Evolutionary conservation across 2,888 invertebrate genomes (phyloP), one percentile per base, ranked within the genome.

Genomic region (Himalopsyche tibetana): DNA sequence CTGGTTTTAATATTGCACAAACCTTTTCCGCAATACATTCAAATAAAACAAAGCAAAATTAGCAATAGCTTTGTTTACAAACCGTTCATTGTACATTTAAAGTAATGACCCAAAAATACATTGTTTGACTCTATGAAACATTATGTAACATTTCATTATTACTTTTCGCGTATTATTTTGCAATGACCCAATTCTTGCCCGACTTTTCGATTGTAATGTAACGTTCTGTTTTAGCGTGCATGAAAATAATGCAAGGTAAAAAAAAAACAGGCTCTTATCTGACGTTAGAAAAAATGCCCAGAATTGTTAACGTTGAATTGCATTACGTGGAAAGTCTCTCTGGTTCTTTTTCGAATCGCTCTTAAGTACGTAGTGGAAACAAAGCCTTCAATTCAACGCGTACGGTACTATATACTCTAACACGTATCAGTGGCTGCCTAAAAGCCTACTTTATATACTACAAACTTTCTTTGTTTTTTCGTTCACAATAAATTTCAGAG

Each of bases 251-350:
- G 28, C n/a, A 6, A 55, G 4, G 55, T n/a, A 17, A n/a, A 6
- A 56, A 19, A 63, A 63, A 63, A 56, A 17, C 17, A n/a, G 63
- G 15, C 51, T 63, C 19, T 28, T 28, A 19, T 63, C 63, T 63
- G 63, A 63, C 63, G 63, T 63, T 63, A 15, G 63, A 63, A 63
- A 63, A 63, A 63, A 63, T 11, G 19, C 5, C 63, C 11, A 8
- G 63, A 63, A 63, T 63, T 63, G 19, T 63, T 63, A 63, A 63
- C 63, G 56, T 56, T n/a, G 56, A 56, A 56, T 56, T 56, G 56
- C 56, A 56, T 56, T 56, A 56, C 56, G 56, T 56, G 56, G 19
- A 56, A 56, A 56, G 56, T 56, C 56, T 63, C 63, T n/a, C 28
- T n/a, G 63, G 9, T 8, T 63, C 63, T 63, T 63, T 63, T 63